These are phyloP conservation scores for Blennius ocellaris DNA, from an alignment of 2,113 vertebrate species.

Conservation along the genomic window DNA sequence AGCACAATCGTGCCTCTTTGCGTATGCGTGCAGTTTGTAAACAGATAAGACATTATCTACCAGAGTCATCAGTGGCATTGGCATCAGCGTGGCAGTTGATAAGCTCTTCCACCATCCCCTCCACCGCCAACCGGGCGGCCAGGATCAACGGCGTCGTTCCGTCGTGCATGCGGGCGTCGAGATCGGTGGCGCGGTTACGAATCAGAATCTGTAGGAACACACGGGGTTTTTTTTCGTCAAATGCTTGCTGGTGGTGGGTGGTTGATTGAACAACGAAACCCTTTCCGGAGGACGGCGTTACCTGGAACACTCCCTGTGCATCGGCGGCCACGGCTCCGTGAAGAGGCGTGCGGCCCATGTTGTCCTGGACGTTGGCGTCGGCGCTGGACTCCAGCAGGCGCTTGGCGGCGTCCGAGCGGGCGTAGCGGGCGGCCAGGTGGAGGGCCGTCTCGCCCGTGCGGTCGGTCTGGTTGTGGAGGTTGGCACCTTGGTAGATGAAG, in stretches of 20 bases:
- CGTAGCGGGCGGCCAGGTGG: conserved; percentile 95
- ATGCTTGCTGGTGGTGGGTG: background rate
- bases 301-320: conserved; percentile 98
- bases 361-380: conserved; percentile 96
- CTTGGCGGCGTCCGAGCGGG: conserved; percentile 96
- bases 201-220: conserved; percentile 90
- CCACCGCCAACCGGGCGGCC: conserved; percentile 93
- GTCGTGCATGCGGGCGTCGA: conserved; percentile 96
- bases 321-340: conserved; percentile 95
- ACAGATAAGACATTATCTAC: conserved; percentile 76
- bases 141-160: conserved; percentile 96
- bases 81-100: conserved; percentile 96
- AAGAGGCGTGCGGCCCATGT: conserved; percentile 96
- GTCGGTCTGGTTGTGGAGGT: conserved; percentile 97
- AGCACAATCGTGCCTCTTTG: background rate
- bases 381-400: conserved; percentile 96
- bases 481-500: conserved; percentile 98
- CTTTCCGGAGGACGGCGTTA: conserved; percentile 43
- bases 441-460: conserved; percentile 96
- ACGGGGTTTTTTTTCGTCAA: conserved; percentile 10
- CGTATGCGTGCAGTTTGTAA: background rate
- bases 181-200: conserved; percentile 95
- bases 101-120: conserved; percentile 98
- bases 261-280: background rate
- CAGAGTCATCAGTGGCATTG: conserved; percentile 94